Evolutionary conservation across 2,888 invertebrate genomes (phyloP), one percentile per base, ranked within the genome.

Genomic region (Pachliopta kotzebuea): DNA sequence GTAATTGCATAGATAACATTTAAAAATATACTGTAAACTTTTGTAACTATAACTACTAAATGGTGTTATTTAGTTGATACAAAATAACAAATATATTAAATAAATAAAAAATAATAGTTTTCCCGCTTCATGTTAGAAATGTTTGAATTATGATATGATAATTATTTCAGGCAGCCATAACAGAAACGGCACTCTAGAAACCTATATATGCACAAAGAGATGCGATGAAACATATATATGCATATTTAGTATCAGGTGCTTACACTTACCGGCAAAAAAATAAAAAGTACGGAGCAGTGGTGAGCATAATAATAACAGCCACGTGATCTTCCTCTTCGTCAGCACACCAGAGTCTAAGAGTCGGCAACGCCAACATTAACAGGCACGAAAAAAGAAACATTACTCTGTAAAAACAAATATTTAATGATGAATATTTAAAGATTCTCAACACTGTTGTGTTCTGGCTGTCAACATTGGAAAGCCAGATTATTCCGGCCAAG

Each of bases 371-470:
- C 79, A 98, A 92, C 93, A 98, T 96, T 67, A 99, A 92, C 62
- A 96, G 93, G 77, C 98, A 98, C 0, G 99, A 98, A 78, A 98
- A 94, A 64, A 99, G 93, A 84, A 99, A 99, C 95, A 99, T 96
- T 0, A 98, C 97, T 71, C 99, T 90, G 74, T 2, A 72, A 74
- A 65, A 62, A 66, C 37, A 37, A 37, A 37, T 37, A 37, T n/a
- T n/a, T n/a, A n/a, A n/a, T n/a, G n/a, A 37, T 37, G 4, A n/a
- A 18, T n/a, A 2, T n/a, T 18, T n/a, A 18, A n/a, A 9, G 6
- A 45, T 45, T 7, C n/a, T 3, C 18, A 45, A 45, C 18, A 45
- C 7, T 45, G n/a, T 4, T 45, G n/a, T 18, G 3, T 18, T 42
- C 42, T 18, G 37, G 37, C 3, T 37, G 14, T 37, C 1, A 37